A percentile compares a stretch with the other conserved stretches of the same genome.
Evolutionary conservation across 2,113 vertebrate species (phyloP).

Genomic region (Scatophagus argus): DNA sequence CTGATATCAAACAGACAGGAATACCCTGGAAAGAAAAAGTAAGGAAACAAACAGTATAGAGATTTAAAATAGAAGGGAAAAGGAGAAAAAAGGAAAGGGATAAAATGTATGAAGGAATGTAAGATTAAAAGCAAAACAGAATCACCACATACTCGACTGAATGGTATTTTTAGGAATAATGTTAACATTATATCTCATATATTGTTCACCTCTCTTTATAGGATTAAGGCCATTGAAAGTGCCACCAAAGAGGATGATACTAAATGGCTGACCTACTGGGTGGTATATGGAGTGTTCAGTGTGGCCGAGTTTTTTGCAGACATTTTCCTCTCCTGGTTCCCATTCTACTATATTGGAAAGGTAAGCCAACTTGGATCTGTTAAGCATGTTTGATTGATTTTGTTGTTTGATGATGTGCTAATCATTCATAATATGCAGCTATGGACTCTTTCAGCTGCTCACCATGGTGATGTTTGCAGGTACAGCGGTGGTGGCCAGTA

Average conservation of each 20-base stretch:
- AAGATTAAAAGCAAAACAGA: neutral
- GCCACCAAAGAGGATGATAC: slow-evolving; percentile 97
- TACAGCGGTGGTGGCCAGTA: too few species aligned
- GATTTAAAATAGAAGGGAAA: neutral
- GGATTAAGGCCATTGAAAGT: slow-evolving; percentile 98
- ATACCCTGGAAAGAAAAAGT: too few species aligned
- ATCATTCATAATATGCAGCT: too few species aligned
- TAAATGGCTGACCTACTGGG: slow-evolving; percentile 99
- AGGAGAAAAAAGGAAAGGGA: neutral
- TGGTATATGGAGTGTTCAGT: slow-evolving; percentile 97
- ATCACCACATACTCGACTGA: neutral
- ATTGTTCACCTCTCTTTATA: slow-evolving; percentile 72
- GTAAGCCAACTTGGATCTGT: slow-evolving; percentile 73
- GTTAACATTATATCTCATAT: neutral
- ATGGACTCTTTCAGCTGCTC: too few species aligned
- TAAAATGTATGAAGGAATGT: too few species aligned
- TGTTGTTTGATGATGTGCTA: too few species aligned
- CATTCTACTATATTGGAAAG: slow-evolving; percentile 98
- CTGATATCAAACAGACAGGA: too few species aligned
- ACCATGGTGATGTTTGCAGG: too few species aligned
- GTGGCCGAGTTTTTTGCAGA: slow-evolving; percentile 97
- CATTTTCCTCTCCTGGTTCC: slow-evolving; percentile 97
- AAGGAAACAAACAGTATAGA: too few species aligned
- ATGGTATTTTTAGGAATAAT: neutral
- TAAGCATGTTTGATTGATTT: neutral